phyloP scores from a whole-genome alignment of 2,888 invertebrate species.

The Charanyca ferruginea region DNA sequence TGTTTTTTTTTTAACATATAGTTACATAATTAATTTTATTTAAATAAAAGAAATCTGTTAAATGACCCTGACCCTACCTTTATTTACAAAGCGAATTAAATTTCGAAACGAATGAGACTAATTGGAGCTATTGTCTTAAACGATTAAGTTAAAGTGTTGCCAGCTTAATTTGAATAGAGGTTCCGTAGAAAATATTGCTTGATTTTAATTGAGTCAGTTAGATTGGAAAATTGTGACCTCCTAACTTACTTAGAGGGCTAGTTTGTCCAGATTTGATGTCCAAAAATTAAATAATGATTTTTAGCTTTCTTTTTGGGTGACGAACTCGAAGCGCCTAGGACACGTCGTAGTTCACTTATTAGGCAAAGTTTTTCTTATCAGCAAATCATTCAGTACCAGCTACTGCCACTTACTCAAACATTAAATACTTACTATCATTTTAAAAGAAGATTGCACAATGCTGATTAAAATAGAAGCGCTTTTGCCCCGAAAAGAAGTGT shows the following conservation, averaged over 20 bases:
- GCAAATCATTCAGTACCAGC: too few species aligned
- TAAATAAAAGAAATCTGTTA: slow-evolving; percentile 48
- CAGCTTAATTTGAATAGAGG: slow-evolving; percentile 44
- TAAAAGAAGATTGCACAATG: background rate
- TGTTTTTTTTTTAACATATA: too few species aligned
- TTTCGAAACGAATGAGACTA: slow-evolving; percentile 71
- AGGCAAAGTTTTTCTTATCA: too few species aligned
- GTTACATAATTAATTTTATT: background rate
- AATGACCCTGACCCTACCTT: slow-evolving; percentile 60
- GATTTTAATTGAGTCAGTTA: background rate
- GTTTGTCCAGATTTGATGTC: background rate
- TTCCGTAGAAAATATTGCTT: slow-evolving; percentile 40
- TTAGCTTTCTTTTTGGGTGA: background rate
- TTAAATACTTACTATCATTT: background rate
- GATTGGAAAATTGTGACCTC: background rate
- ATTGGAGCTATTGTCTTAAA: slow-evolving; percentile 71
- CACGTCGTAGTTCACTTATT: too few species aligned
- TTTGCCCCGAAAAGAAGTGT: background rate
- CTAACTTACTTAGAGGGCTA: background rate
- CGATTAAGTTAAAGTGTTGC: slow-evolving; percentile 62
- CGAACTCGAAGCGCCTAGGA: too few species aligned
- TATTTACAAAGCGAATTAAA: slow-evolving; percentile 64
- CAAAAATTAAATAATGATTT: background rate
- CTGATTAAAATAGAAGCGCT: background rate
- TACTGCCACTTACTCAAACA: too few species aligned